Conservation (phyloP, 2,797 vertebrate genomes). For the Lepilemur ruficaudatus region DNA sequence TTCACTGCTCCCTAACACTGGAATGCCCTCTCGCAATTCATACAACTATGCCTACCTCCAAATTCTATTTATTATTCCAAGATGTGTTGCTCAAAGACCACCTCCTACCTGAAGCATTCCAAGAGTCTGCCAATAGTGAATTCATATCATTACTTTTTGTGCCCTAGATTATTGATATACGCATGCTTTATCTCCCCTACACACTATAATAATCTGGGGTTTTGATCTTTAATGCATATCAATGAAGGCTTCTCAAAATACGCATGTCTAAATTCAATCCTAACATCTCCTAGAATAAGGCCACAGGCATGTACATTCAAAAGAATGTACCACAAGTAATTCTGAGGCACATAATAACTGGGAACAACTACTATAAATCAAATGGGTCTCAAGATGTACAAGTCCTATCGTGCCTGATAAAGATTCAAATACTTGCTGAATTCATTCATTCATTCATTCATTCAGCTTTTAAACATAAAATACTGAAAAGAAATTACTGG, state of each 20-base stretch:
- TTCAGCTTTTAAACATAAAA: not conserved
- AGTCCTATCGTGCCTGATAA: not conserved
- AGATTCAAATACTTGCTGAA: slow-evolving; percentile 19
- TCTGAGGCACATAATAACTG: not conserved
- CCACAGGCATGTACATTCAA: not conserved
- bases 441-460: not conserved
- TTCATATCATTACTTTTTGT: not conserved
- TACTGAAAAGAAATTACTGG: not conserved
- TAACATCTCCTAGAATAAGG: not conserved
- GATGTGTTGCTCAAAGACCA: not conserved
- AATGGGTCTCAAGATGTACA: not conserved
- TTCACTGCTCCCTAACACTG: not conserved
- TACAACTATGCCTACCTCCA: not conserved
- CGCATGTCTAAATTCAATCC: not conserved
- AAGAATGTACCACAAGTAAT: not conserved
- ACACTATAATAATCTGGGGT: not conserved
- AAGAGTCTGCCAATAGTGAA: not conserved
- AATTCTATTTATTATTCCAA: slow-evolving; percentile 7
- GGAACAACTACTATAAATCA: not conserved
- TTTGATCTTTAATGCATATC: not conserved
- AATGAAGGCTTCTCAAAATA: slow-evolving; percentile 28
- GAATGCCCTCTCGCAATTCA: not conserved
- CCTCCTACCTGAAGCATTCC: not conserved
- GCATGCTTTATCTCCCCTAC: not conserved
- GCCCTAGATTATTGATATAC: not conserved